phyloP scores from a whole-genome alignment of 2,113 vertebrate species.

The Scopus umbretta region DNA sequence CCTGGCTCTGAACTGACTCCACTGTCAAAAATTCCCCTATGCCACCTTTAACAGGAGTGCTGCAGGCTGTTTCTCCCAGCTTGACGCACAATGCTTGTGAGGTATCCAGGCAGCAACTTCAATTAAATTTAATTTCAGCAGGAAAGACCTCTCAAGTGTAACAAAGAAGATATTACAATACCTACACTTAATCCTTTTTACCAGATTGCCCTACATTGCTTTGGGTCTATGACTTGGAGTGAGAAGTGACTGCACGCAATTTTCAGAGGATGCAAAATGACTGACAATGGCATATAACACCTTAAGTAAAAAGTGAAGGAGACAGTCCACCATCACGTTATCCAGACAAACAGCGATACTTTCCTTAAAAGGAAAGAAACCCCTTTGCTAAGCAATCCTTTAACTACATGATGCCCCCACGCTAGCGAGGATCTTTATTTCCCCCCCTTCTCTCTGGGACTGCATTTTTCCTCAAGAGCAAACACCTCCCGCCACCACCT shows the following conservation, averaged over 20 bases:
- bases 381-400: not conserved
- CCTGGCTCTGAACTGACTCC: not conserved
- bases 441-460: not conserved
- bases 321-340: not conserved
- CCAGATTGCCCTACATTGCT: not conserved
- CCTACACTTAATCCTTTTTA: conserved; percentile 1
- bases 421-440: not conserved
- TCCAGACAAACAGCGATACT: not conserved
- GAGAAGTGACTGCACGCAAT: not conserved
- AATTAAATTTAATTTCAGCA: conserved; percentile 29
- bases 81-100: not conserved
- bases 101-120: conserved; percentile 12
- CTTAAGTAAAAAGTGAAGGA: not conserved
- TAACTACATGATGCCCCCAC: not conserved
- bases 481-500: not conserved
- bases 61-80: not conserved
- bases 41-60: not conserved
- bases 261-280: not conserved
- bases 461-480: not conserved
- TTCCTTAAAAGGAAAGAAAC: not conserved
- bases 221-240: not conserved
- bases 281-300: not conserved
- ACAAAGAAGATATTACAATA: conserved; percentile 23
- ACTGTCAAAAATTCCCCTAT: not conserved
- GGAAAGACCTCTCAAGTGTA: conserved; percentile 15